phyloP scores from a whole-genome alignment of 2,797 vertebrate species.

The Xiphophorus birchmanni region DNA sequence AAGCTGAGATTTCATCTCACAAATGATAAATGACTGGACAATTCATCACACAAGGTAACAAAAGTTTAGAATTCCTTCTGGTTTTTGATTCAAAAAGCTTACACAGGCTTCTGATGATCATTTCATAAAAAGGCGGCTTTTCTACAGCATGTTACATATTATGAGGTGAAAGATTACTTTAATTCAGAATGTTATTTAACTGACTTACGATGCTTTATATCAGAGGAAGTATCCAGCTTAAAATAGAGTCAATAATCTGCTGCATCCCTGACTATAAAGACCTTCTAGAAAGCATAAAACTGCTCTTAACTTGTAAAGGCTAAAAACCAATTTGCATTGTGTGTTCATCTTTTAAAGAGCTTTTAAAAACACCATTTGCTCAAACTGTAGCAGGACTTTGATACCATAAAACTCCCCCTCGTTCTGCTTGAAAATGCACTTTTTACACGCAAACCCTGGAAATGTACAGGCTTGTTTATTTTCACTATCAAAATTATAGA shows the following conservation, averaged over 20 bases:
- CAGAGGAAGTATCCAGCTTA: neutral
- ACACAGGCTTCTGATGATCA: neutral
- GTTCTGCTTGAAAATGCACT: neutral
- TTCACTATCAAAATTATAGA: neutral
- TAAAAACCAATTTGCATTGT: slow-evolving; percentile 18
- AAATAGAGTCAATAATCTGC: slow-evolving; percentile 6
- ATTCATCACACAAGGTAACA: slow-evolving; percentile 7
- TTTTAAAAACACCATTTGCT: slow-evolving; percentile 17
- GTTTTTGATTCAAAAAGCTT: neutral
- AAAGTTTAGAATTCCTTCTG: slow-evolving; percentile 43
- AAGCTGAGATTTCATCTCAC: slow-evolving; percentile 6
- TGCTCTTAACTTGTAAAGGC: neutral
- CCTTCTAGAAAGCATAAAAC: slow-evolving; percentile 3
- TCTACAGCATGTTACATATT: neutral
- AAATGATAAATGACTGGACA: neutral
- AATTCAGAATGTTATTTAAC: neutral
- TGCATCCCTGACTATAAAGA: neutral
- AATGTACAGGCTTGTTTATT: neutral
- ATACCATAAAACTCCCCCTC: slow-evolving; percentile 27
- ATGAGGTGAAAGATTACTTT: neutral
- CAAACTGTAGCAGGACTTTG: slow-evolving; percentile 44
- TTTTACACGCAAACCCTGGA: neutral
- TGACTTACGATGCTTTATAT: neutral
- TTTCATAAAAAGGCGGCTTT: neutral
- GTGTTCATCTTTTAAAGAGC: slow-evolving; percentile 21